phyloP scores from a whole-genome alignment of 1,140 invertebrate species.

The Drosophila virilis region DNA sequence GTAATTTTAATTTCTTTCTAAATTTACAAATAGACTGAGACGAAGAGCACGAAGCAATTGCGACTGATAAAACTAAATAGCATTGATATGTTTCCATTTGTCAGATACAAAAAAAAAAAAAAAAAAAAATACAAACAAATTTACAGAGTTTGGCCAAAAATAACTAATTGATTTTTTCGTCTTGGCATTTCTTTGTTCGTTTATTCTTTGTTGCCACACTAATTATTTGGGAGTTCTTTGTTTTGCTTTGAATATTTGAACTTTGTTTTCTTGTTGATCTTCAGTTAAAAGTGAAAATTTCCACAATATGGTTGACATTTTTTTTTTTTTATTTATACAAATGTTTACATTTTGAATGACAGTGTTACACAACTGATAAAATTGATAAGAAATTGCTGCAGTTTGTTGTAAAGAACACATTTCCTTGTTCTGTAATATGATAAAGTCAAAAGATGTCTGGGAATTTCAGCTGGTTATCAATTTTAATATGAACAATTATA shows the following conservation, averaged over 20 bases:
- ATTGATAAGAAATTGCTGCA: constrained; percentile 43
- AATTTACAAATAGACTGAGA: constrained; percentile 19
- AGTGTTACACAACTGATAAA: constrained; percentile 43
- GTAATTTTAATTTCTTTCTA: constrained; percentile 30
- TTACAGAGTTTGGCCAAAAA: constrained; percentile 7
- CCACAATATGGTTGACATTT: background rate
- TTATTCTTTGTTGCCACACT: background rate
- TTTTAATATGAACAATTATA: constrained; percentile 27
- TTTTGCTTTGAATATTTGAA: constrained; percentile 14
- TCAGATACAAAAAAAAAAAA: constrained; percentile 16
- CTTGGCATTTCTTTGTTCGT: constrained; percentile 1
- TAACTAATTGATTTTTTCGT: constrained; percentile 2
- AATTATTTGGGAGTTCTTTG: constrained; percentile 9
- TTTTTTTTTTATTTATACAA: constrained; percentile 13
- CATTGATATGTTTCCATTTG: constrained; percentile 38
- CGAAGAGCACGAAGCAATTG: constrained; percentile 8
- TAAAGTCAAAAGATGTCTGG: constrained; percentile 22
- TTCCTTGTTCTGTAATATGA: constrained; percentile 41
- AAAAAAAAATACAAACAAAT: background rate
- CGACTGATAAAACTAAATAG: constrained; percentile 26
- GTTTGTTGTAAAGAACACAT: constrained; percentile 20
- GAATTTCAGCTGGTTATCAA: constrained; percentile 25
- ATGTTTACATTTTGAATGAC: constrained; percentile 2
- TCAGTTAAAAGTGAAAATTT: constrained; percentile 2
- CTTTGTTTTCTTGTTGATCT: constrained; percentile 1